Conservation (phyloP, 2,113 vertebrate species). For the Elgaria multicarinata region DNA sequence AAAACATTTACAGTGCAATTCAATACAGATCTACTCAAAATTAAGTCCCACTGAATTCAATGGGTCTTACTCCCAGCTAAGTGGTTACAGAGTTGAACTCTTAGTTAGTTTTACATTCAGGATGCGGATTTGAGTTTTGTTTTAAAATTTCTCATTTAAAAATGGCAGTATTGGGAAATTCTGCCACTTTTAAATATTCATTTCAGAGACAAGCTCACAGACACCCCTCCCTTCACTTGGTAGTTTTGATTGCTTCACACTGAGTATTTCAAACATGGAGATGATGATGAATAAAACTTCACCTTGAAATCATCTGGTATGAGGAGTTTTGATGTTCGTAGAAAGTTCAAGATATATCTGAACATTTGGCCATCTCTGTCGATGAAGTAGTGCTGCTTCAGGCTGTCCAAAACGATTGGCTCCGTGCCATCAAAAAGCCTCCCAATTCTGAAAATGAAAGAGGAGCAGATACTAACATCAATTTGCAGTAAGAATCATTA, state of each 20-base stretch:
- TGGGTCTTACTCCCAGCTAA: background rate
- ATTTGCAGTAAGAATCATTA: slow-evolving; percentile 31
- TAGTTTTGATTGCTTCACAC: background rate
- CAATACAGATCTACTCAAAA: background rate
- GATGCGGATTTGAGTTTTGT: background rate
- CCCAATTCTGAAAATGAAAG: slow-evolving; percentile 88
- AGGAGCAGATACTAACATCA: slow-evolving; percentile 57
- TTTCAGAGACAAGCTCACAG: background rate
- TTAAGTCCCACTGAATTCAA: background rate
- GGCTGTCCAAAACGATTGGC: slow-evolving; percentile 98
- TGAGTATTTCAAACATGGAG: background rate
- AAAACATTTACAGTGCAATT: background rate
- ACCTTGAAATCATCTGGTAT: slow-evolving; percentile 99
- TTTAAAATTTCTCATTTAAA: background rate
- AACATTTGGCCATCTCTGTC: slow-evolving; percentile 99
- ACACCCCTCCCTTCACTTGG: background rate
- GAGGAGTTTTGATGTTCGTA: slow-evolving; percentile 98
- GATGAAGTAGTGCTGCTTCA: slow-evolving; percentile 99
- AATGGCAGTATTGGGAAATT: background rate
- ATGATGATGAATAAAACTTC: slow-evolving; percentile 72
- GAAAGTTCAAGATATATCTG: slow-evolving; percentile 99
- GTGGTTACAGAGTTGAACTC: background rate
- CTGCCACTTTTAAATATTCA: background rate
- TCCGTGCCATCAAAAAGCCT: slow-evolving; percentile 98
- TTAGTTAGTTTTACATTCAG: background rate